phyloP scores from a whole-genome alignment of 1,140 invertebrate species.

The Drosophila watanabei region DNA sequence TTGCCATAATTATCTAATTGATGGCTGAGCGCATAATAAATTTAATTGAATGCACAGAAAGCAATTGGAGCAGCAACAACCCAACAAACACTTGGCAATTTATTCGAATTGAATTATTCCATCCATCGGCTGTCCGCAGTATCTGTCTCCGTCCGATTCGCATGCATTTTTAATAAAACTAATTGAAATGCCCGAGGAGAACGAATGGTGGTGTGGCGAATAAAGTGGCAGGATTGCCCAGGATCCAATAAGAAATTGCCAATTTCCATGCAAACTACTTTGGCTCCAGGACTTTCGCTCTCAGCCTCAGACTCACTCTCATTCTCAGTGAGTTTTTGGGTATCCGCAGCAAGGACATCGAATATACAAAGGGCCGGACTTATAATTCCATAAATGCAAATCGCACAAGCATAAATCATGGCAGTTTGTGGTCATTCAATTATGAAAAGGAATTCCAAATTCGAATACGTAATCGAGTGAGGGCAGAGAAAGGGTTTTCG shows the following conservation, averaged over 20 bases:
- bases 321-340: constrained; percentile 15
- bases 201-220: neutral
- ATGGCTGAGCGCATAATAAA: constrained; percentile 64
- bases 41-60: constrained; percentile 64
- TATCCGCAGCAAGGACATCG: constrained; percentile 18
- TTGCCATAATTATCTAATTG: constrained; percentile 78
- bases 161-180: constrained; percentile 79
- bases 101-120: constrained; percentile 64
- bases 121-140: constrained; percentile 5
- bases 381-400: constrained; percentile 53
- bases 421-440: constrained; percentile 56
- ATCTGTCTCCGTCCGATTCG: constrained; percentile 25
- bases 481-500: constrained; percentile 9
- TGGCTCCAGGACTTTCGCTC: constrained; percentile 32
- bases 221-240: constrained; percentile 1
- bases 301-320: neutral
- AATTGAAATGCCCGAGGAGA: constrained; percentile 64
- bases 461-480: constrained; percentile 49
- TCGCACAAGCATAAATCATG: constrained; percentile 55
- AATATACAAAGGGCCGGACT: constrained; percentile 17
- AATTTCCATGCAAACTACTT: constrained; percentile 64
- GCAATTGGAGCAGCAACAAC: constrained; percentile 40
- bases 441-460: constrained; percentile 54
- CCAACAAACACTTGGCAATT: constrained; percentile 36
- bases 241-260: constrained; percentile 37